A percentile compares a stretch with the other conserved stretches of the same genome.
These are phyloP conservation scores for Collichthys lucidus DNA, from an alignment of 2,113 vertebrate genomes.

Conservation along the genomic window DNA sequence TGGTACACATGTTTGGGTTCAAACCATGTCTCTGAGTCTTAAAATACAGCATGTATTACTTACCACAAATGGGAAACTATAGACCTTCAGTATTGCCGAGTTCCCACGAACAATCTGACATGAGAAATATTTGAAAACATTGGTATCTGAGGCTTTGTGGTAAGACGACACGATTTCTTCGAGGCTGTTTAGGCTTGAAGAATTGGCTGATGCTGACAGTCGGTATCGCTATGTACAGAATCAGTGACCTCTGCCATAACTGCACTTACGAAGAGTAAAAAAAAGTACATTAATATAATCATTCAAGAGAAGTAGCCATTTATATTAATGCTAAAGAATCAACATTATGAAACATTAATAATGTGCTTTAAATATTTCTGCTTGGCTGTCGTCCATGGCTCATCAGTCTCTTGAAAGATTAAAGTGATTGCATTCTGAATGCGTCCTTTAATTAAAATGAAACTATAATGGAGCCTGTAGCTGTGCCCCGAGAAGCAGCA, in stretches of 20 bases:
- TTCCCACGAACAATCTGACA: constrained; percentile 71
- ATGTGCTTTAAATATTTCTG: not conserved
- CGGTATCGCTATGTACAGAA: not conserved
- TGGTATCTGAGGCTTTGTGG: constrained; percentile 30
- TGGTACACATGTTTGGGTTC: constrained; percentile 68
- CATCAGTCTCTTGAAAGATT: constrained; percentile 23
- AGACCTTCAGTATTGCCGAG: constrained; percentile 28
- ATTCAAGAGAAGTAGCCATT: not conserved
- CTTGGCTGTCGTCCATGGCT: constrained; percentile 14
- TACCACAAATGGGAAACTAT: constrained; percentile 58
- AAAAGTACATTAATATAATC: not conserved
- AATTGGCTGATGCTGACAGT: not conserved
- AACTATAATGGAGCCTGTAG: constrained; percentile 8
- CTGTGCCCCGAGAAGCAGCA: constrained; percentile 30
- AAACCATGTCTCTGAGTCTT: constrained; percentile 51
- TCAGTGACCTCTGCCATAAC: not conserved
- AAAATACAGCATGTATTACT: constrained; percentile 68
- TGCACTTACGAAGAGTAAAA: not conserved
- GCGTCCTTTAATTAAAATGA: constrained; percentile 51
- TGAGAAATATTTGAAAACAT: constrained; percentile 14
- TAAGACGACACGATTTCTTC: not conserved
- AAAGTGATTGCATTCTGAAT: constrained; percentile 32
- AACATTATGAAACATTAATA: constrained; percentile 14
- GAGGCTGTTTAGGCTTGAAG: not conserved
- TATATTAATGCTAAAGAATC: not conserved